Conservation (phyloP, 1,140 invertebrate species). For the Drosophila orosa region DNA sequence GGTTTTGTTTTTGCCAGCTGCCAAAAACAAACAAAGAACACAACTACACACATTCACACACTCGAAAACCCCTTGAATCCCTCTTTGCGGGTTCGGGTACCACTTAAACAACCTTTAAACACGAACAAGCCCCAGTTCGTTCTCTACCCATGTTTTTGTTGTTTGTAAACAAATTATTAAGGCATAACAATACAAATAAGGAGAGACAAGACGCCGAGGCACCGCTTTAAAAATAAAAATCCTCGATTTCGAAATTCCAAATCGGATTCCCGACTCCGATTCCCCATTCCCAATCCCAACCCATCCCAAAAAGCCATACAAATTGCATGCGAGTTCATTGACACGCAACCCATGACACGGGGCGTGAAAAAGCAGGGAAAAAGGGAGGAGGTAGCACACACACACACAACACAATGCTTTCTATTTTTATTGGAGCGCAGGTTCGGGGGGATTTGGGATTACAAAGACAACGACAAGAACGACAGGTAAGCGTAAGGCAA, state of each 20-base stretch:
- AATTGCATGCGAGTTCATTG: constrained; percentile 80
- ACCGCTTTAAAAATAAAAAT: constrained; percentile 71
- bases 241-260: constrained; percentile 45
- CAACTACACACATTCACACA: neutral
- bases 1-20: constrained; percentile 16
- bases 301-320: constrained; percentile 63
- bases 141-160: constrained; percentile 38
- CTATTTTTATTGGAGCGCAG: constrained; percentile 59
- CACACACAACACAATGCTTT: constrained; percentile 44
- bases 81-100: constrained; percentile 6
- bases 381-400: neutral
- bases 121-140: constrained; percentile 7
- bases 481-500: constrained; percentile 63
- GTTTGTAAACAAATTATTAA: constrained; percentile 78
- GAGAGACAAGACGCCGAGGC: constrained; percentile 32
- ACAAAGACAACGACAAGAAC: constrained; percentile 26
- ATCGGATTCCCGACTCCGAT: constrained; percentile 20
- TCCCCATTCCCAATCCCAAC: neutral
- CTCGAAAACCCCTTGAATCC: constrained; percentile 11
- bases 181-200: constrained; percentile 71
- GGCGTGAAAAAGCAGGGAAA: constrained; percentile 16
- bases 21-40: constrained; percentile 35
- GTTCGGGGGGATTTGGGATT: constrained; percentile 27
- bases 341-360: constrained; percentile 64
- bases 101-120: constrained; percentile 34